Evolutionary conservation across 2,888 invertebrate genomes (phyloP), one percentile per base, ranked within the genome.

Genomic region (Tenthredo distinguenda): DNA sequence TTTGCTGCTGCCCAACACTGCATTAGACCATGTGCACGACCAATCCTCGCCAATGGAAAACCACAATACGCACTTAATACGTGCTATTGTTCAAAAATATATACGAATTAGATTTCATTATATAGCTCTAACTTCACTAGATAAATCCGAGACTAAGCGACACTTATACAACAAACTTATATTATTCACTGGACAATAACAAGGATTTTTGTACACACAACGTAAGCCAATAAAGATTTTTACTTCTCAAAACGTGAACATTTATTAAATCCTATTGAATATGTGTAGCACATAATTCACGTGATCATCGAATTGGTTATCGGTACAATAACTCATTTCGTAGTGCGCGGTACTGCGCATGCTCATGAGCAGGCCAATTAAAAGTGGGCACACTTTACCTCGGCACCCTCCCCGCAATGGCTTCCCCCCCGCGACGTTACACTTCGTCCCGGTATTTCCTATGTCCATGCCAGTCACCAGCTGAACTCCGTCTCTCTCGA

Each of bases 31-130:
- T 65, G n/a, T 58, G 26, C 50, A 74, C 31, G 82, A 86, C 71
- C 85, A 86, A 40, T n/a, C n/a, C n/a, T 40, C 71, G n/a, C 71
- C 65, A 15, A 83, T 77, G 37, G 84, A 86, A 71, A 86, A 86
- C 65, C 86, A 86, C 34, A 47, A 55, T 55, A 47, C 84, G 37
- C 72, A 86, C 47, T 47, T 86, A 37, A 62, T 84, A 40, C 62
- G 84, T 55, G 86, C 86, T 18, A 84, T 86, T 37, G 77, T 84
- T 31, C 84, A 85, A 62, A 86, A 86, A 81, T 86, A 86, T 43
- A 74, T 86, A 21, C 68, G 79, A 58, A 47, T 86, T 62, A 72
- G 85, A 50, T 21, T 86, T 21, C 86, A 86, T 81, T 86, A 84
- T 43, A 86, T 86, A 40, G 21, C 74, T 9, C 72, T 85, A 81